Conservation (phyloP, 1,140 invertebrate species). For the Drosophila aff. region DNA sequence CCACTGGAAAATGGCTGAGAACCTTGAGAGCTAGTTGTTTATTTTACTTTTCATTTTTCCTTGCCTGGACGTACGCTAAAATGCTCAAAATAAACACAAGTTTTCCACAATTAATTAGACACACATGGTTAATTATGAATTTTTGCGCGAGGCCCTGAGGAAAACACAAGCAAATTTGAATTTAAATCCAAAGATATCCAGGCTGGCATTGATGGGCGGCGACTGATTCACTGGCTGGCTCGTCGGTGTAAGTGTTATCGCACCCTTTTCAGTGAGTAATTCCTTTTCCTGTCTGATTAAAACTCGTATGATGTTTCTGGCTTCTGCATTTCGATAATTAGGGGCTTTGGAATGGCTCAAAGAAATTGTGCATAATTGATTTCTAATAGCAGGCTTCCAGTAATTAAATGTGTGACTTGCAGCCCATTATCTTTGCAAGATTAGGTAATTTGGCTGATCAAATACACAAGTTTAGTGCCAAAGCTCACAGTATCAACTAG, state of each 20-base stretch:
- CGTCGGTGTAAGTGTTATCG: constrained; percentile 15
- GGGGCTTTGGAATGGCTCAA: neutral
- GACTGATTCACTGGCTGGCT: constrained; percentile 6
- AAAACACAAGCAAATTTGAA: neutral
- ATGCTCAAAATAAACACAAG: constrained; percentile 32
- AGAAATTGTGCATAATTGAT: constrained; percentile 21
- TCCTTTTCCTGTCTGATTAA: constrained; percentile 33
- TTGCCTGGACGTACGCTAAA: constrained; percentile 2
- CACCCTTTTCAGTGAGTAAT: constrained; percentile 22
- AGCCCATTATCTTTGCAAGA: constrained; percentile 10
- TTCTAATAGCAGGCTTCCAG: constrained; percentile 24
- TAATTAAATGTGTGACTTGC: neutral
- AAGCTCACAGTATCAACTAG: neutral
- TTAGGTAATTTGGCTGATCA: neutral
- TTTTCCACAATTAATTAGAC: constrained; percentile 28
- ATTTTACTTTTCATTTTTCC: constrained; percentile 24
- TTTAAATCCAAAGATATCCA: constrained; percentile 8
- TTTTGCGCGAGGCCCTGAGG: neutral
- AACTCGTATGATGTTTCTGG: constrained; percentile 19
- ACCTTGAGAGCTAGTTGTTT: constrained; percentile 31
- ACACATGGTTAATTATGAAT: constrained; percentile 24
- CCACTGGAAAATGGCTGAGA: constrained; percentile 16
- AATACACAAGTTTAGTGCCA: constrained; percentile 9
- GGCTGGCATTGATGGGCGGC: constrained; percentile 1
- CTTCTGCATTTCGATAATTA: constrained; percentile 1